These are phyloP conservation scores for Nineta flava DNA, from an alignment of 2,888 invertebrate species.

Conservation along the genomic window DNA sequence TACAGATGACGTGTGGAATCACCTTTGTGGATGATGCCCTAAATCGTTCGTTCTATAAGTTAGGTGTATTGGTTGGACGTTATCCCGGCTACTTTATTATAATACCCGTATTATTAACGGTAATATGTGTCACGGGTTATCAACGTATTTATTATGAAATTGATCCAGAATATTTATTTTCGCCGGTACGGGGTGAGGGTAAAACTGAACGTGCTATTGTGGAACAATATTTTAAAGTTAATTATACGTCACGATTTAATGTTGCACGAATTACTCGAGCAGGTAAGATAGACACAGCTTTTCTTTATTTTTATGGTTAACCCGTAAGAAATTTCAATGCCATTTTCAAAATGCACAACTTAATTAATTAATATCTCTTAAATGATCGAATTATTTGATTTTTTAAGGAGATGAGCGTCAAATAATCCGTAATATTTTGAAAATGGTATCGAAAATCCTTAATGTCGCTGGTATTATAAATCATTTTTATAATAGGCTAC, in stretches of 20 bases:
- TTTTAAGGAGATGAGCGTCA: no score
- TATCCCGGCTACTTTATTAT: conserved; percentile 81
- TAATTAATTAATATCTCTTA: no score
- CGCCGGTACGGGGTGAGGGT: conserved; percentile 73
- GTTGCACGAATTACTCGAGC: conserved; percentile 76
- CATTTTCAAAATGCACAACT: no score
- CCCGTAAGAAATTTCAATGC: no score
- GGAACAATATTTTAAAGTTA: conserved; percentile 72
- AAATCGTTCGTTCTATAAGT: conserved; percentile 63
- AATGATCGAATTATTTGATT: no score
- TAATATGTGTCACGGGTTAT: conserved; percentile 74
- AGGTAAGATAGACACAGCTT: conserved; percentile 36
- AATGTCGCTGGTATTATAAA: no score
- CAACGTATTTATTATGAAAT: conserved; percentile 78
- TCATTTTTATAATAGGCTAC: no score
- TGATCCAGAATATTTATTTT: conserved; percentile 86
- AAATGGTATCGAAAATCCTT: no score
- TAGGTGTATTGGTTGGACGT: conserved; percentile 62
- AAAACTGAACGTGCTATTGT: conserved; percentile 67
- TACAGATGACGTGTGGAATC: conserved; percentile 51
- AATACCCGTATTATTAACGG: conserved; percentile 64
- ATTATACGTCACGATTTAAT: conserved; percentile 73
- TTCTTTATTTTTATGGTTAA: neutral
- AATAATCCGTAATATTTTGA: no score
- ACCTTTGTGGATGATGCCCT: conserved; percentile 65